Base-by-base conservation (phyloP, 2,797 vertebrate genomes). In the Myotis planiceps region DNA sequence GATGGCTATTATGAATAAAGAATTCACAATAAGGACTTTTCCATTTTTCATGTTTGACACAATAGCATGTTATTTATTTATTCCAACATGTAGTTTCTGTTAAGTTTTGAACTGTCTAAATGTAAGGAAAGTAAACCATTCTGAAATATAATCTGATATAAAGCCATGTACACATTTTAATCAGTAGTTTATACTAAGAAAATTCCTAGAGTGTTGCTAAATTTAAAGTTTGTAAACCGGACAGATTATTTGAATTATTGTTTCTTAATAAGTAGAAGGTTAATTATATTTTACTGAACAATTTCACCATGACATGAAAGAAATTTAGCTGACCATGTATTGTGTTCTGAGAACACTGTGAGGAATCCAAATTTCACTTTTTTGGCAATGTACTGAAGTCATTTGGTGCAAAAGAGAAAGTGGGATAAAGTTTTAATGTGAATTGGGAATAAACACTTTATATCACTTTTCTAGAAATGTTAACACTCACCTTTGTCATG, bases 21-120 rank as follows among this genome's bases (percentile, higher is more conserved):
- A 85, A 72, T 97, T 97, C 81, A 94, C 68, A 25, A 84, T 94
- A 89, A 78, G 63, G 87, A 76, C 45, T 95, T 96, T 47, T 83
- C 14, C 39, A 89, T 32, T 34, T 92, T 97, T 96, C 78, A 88
- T 91, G 32, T 53, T 49, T 83, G 63, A 97, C 97, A 96, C n/a
- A 80, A 51, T 0, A 95, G 60, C 63, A 97, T 82, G 93, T 72
- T 53, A 80, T 97, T 96, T 96, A 93, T 96, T 78, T 53, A 18
- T 45, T 83, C 82, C 71, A 78, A 76, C 45, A 82, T 60, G 96
- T 34, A 80, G 89, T 88, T 88, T 21, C 29, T 32, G n/a, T 32
- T 47, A 95, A 58, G 21, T 78, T 94, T 83, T 78, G n/a, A 95
- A 95, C 25, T 55, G 69, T 88, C 39, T 95, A 81, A 93, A 49